Percentiles rank a stretch among this genome's conserved stretches.
phyloP scores from a whole-genome alignment of 2,797 vertebrate species.

The Prunella strophiata region DNA sequence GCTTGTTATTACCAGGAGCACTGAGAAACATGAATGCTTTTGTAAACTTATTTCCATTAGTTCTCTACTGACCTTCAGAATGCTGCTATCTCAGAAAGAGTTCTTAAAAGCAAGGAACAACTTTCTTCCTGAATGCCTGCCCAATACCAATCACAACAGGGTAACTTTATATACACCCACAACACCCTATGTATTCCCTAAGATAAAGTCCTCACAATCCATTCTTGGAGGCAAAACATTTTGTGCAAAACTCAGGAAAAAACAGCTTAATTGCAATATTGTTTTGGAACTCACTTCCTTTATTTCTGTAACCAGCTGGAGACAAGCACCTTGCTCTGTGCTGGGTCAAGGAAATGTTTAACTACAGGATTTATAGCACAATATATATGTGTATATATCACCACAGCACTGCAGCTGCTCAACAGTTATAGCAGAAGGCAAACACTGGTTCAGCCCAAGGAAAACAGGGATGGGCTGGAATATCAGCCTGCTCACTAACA shows the following conservation, averaged over 20 bases:
- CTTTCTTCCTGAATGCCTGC: not conserved
- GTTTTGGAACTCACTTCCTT: not conserved
- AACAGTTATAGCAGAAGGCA: not conserved
- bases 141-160: not conserved
- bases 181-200: not conserved
- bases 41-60: not conserved
- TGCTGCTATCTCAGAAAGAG: not conserved
- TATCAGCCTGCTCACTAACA: not conserved
- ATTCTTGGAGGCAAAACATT: not conserved
- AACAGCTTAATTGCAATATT: not conserved
- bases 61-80: not conserved
- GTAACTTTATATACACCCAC: not conserved
- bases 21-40: not conserved
- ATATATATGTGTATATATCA: not conserved
- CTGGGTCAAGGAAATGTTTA: constrained; percentile 13
- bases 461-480: constrained; percentile 3
- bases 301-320: not conserved
- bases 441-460: constrained; percentile 14
- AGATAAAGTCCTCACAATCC: not conserved
- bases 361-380: not conserved
- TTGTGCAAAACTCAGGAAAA: not conserved
- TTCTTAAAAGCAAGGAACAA: not conserved
- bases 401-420: not conserved
- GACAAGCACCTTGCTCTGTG: not conserved
- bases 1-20: not conserved